phyloP scores from a whole-genome alignment of 2,113 vertebrate species.

The Lasiurus borealis region DNA sequence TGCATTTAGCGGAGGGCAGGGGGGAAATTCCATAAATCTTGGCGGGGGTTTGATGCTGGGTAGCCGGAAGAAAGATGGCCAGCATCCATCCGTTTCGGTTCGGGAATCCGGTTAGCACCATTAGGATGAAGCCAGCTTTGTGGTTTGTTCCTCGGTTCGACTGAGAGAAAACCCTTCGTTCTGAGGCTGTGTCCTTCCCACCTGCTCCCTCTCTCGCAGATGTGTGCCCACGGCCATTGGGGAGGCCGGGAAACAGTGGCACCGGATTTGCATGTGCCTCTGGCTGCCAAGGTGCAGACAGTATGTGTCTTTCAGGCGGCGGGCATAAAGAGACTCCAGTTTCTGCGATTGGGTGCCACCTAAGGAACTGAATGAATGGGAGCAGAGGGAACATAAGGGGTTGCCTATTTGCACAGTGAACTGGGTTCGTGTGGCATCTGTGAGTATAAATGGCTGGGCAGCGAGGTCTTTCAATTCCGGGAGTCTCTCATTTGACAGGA shows the following conservation, averaged over 20 bases:
- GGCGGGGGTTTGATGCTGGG: slow-evolving; percentile 2
- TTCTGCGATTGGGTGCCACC: background rate
- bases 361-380: slow-evolving; percentile 17
- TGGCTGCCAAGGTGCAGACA: slow-evolving; percentile 48
- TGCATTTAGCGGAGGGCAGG: slow-evolving; percentile 52
- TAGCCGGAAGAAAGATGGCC: slow-evolving; percentile 58
- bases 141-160: background rate
- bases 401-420: slow-evolving; percentile 28
- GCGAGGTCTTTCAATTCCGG: slow-evolving; percentile 39
- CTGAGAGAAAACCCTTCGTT: slow-evolving; percentile 54
- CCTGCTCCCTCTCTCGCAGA: slow-evolving; percentile 48
- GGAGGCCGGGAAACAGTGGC: slow-evolving; percentile 7
- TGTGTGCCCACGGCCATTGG: slow-evolving; percentile 24
- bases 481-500: slow-evolving; percentile 49
- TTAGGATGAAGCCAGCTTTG: slow-evolving; percentile 48
- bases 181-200: background rate
- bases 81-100: slow-evolving; percentile 43
- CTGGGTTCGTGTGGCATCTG: slow-evolving; percentile 48
- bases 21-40: slow-evolving; percentile 55
- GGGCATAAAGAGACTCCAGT: slow-evolving; percentile 30
- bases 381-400: background rate
- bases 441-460: background rate
- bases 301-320: slow-evolving; percentile 57
- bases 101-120: background rate
- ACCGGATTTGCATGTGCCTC: slow-evolving; percentile 17